Percentiles rank a stretch among this genome's conserved stretches.
phyloP scores from a whole-genome alignment of 2,888 invertebrate species.

The Temnothorax rugatulus region DNA sequence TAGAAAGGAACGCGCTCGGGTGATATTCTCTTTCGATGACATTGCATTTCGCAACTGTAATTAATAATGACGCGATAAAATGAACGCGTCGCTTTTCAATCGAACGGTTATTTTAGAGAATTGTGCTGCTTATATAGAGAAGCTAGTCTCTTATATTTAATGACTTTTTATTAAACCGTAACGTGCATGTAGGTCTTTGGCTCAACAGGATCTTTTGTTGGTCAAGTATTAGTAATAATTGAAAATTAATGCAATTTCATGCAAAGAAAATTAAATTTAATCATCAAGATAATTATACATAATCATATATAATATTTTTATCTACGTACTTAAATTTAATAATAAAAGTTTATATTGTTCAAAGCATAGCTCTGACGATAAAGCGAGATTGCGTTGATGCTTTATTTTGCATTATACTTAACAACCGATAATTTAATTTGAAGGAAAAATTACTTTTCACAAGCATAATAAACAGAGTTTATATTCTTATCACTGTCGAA shows the following conservation, averaged over 20 bases:
- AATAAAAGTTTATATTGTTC: slow-evolving; percentile 17
- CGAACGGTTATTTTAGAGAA: background rate
- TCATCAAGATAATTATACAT: background rate
- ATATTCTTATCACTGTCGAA: background rate
- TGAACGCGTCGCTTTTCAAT: background rate
- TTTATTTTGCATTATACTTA: background rate
- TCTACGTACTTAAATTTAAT: background rate
- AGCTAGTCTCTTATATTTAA: background rate
- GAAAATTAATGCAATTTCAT: background rate
- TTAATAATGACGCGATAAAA: slow-evolving; percentile 24
- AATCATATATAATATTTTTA: background rate
- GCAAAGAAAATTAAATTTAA: background rate
- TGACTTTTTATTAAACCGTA: background rate
- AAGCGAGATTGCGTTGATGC: background rate
- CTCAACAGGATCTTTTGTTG: background rate
- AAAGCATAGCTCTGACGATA: background rate
- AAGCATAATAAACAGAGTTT: background rate
- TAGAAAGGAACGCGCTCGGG: slow-evolving; percentile 4
- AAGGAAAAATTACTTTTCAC: background rate
- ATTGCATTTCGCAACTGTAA: slow-evolving; percentile 23
- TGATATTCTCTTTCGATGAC: slow-evolving; percentile 31
- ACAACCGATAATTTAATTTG: slow-evolving; percentile 3
- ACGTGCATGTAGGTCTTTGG: background rate
- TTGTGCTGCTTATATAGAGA: no score
- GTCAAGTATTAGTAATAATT: slow-evolving; percentile 6